Evolutionary conservation across 1,140 invertebrate species (phyloP).

Genomic region (Ditylenchus dipsaci): DNA sequence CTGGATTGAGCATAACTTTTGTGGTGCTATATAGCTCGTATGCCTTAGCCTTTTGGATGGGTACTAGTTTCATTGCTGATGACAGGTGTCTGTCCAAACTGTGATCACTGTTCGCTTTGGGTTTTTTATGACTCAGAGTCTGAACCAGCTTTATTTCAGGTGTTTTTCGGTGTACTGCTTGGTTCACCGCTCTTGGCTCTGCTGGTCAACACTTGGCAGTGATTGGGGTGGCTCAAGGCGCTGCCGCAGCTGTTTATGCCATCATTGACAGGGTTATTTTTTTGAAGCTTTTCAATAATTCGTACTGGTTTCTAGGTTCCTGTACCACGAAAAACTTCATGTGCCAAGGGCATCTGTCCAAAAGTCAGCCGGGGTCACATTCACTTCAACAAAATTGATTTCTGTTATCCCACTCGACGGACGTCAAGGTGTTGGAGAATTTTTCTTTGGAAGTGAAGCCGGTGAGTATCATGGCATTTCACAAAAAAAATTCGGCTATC

Average conservation of each 20-base stretch:
- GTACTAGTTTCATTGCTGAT: slow-evolving; percentile 30
- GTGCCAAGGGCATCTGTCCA: not conserved
- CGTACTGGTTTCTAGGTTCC: slow-evolving; percentile 2
- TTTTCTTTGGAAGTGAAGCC: slow-evolving; percentile 58
- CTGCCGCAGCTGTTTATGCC: slow-evolving; percentile 45
- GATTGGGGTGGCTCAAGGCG: slow-evolving; percentile 48
- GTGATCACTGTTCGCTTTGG: not conserved
- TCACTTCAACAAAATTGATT: slow-evolving; percentile 46
- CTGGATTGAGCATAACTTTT: slow-evolving; percentile 39
- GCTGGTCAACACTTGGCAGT: slow-evolving; percentile 44
- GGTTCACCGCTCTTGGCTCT: slow-evolving; percentile 37
- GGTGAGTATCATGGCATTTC: slow-evolving; percentile 60
- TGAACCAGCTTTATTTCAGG: slow-evolving; percentile 16
- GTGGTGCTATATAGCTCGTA: slow-evolving; percentile 43
- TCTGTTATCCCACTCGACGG: slow-evolving; percentile 72
- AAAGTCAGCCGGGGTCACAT: slow-evolving; percentile 19
- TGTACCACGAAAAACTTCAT: slow-evolving; percentile 37
- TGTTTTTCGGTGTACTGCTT: slow-evolving; percentile 52
- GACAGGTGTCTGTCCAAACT: not conserved
- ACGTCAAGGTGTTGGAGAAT: slow-evolving; percentile 63
- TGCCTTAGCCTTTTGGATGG: slow-evolving; percentile 47
- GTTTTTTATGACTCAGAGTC: not conserved
- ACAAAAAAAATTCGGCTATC: too few species aligned
- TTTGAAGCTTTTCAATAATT: not conserved
- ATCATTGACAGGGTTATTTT: slow-evolving; percentile 40